phyloP scores from a whole-genome alignment of 2,888 invertebrate species.

The Lasioglossum figueresi region DNA sequence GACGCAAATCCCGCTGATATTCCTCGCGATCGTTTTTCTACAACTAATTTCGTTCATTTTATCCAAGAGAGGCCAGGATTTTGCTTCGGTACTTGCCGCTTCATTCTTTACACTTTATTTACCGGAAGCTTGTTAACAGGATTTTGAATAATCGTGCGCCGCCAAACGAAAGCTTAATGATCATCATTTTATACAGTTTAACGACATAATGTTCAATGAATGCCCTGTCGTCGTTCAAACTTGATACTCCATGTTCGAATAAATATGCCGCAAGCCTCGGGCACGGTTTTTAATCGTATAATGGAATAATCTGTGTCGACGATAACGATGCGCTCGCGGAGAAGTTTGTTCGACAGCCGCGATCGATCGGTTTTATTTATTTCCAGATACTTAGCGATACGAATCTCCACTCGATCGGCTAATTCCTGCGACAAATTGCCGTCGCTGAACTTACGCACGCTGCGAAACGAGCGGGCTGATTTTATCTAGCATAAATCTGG shows the following conservation, averaged over 20 bases:
- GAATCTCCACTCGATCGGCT: conserved; percentile 18
- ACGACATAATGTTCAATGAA: not conserved
- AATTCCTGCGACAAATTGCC: conserved; percentile 16
- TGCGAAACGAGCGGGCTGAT: not conserved
- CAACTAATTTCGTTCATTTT: not conserved
- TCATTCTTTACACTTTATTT: not conserved
- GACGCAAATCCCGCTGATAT: not conserved
- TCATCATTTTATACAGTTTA: not conserved
- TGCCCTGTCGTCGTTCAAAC: not conserved
- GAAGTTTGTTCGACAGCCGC: conserved; percentile 12
- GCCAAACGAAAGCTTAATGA: no score
- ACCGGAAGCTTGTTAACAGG: not conserved
- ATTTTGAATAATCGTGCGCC: no score
- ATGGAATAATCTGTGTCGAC: not conserved
- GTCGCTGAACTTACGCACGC: not conserved
- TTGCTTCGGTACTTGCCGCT: not conserved
- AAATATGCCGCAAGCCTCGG: not conserved
- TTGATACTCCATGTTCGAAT: not conserved
- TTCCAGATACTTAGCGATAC: conserved; percentile 12
- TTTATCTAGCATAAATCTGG: not conserved
- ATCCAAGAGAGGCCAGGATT: not conserved
- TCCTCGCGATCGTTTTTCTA: conserved; percentile 1
- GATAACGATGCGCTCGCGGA: not conserved
- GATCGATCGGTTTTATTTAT: conserved; percentile 16
- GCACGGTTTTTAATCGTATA: not conserved